Percentiles rank a stretch among this genome's conserved stretches.
phyloP scores from a whole-genome alignment of 2,888 invertebrate genomes.

The Magallana nippona region DNA sequence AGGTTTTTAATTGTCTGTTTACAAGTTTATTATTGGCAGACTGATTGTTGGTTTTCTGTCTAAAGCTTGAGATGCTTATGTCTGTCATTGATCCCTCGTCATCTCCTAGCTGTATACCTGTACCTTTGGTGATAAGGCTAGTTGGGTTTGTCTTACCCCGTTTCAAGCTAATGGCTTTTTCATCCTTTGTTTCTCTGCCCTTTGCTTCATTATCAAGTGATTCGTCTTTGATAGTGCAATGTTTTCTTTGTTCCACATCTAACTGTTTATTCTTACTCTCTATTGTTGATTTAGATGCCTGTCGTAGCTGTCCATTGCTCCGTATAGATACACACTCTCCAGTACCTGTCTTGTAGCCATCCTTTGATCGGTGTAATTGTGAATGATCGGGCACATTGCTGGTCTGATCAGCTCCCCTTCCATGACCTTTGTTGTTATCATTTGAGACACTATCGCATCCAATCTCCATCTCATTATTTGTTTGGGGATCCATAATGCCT shows the following conservation, averaged over 20 bases:
- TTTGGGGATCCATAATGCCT: constrained; percentile 20
- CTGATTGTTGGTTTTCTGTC: background rate
- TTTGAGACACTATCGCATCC: constrained; percentile 24
- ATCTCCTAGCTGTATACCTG: constrained; percentile 25
- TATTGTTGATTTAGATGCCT: constrained; percentile 11
- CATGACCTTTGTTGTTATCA: constrained; percentile 24
- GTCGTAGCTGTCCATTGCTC: constrained; percentile 2
- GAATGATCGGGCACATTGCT: constrained; percentile 18
- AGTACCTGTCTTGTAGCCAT: background rate
- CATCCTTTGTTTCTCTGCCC: constrained; percentile 13
- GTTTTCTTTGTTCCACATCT: background rate
- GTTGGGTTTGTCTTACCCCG: constrained; percentile 12
- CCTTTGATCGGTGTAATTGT: constrained; percentile 20
- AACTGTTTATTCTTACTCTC: constrained; percentile 18
- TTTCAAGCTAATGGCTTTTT: constrained; percentile 26
- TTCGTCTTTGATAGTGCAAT: background rate
- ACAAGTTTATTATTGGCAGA: background rate
- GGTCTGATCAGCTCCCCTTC: constrained; percentile 26
- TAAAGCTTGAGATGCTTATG: background rate
- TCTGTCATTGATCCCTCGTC: constrained; percentile 10
- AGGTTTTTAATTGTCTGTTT: background rate
- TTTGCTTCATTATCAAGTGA: constrained; percentile 16
- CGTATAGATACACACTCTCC: constrained; percentile 2
- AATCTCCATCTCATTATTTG: constrained; percentile 35
- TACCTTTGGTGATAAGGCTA: constrained; percentile 27